Evolutionary conservation across 2,797 vertebrate species (phyloP).

Genomic region (Paratrypauchen microcephalus): DNA sequence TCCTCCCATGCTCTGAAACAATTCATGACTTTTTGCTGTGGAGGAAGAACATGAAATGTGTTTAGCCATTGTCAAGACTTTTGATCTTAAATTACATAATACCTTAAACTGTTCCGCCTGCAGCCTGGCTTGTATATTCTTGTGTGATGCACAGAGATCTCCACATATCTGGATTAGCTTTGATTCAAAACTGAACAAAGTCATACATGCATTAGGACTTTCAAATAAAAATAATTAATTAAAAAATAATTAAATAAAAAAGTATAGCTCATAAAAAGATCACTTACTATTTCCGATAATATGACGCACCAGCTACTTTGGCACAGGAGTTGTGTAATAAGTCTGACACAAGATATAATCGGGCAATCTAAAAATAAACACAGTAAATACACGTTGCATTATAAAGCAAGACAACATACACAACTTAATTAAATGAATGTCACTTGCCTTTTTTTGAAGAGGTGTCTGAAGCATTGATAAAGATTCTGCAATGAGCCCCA

Average conservation of each 20-base stretch:
- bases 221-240: constrained; percentile 2
- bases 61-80: neutral
- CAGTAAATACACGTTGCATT: neutral
- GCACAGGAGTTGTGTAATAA: constrained; percentile 83
- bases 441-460: constrained; percentile 77
- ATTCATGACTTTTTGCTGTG: constrained; percentile 81
- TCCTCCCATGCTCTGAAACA: constrained; percentile 85
- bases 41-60: constrained; percentile 4
- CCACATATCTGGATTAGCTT: constrained; percentile 80
- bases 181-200: constrained; percentile 76
- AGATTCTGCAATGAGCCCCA: constrained; percentile 75
- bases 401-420: neutral
- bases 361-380: constrained; percentile 69
- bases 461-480: constrained; percentile 76
- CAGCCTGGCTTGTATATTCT: constrained; percentile 81
- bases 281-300: constrained; percentile 85
- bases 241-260: too few relatives aligned
- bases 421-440: neutral
- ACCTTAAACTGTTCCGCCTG: constrained; percentile 86
- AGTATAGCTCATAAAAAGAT: neutral
- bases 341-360: constrained; percentile 82
- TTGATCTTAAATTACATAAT: neutral
- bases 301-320: constrained; percentile 82
- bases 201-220: constrained; percentile 15
- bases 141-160: constrained; percentile 75